A percentile compares a stretch with the other conserved stretches of the same genome.
Evolutionary conservation across 2,797 vertebrate species (phyloP).

Genomic region (Cryptoprocta ferox): DNA sequence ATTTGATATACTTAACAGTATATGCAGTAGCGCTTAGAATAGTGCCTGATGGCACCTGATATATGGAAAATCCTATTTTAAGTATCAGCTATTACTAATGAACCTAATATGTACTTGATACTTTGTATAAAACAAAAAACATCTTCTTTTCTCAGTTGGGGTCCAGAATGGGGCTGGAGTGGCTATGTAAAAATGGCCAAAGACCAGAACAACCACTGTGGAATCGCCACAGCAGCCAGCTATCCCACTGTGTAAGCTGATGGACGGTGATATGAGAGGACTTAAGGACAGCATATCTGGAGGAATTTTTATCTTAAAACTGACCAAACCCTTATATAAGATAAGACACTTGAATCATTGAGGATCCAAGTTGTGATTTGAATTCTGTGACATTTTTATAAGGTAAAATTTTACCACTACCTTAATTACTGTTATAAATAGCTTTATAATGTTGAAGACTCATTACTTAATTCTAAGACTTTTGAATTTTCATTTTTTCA

Average conservation of each 20-base stretch:
- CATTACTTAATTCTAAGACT: slow-evolving; percentile 70
- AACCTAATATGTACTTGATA: not conserved
- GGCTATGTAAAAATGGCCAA: slow-evolving; percentile 95
- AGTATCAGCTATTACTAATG: not conserved
- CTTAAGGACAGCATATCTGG: not conserved
- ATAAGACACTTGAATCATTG: slow-evolving; percentile 76
- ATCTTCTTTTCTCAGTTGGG: slow-evolving; percentile 90
- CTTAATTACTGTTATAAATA: slow-evolving; percentile 82
- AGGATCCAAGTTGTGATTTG: slow-evolving; percentile 79
- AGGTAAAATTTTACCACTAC: slow-evolving; percentile 81
- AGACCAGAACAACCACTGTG: slow-evolving; percentile 95
- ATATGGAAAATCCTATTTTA: not conserved
- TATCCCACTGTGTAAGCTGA: slow-evolving; percentile 91
- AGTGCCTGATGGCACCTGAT: not conserved
- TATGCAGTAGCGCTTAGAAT: not conserved
- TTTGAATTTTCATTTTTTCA: slow-evolving; percentile 79
- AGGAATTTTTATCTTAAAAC: slow-evolving; percentile 78
- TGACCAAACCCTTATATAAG: slow-evolving; percentile 78
- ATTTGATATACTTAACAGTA: not conserved
- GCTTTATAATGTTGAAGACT: slow-evolving; percentile 85
- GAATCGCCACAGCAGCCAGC: slow-evolving; percentile 95
- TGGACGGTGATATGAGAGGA: not conserved
- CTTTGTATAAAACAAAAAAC: slow-evolving; percentile 41
- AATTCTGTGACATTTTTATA: slow-evolving; percentile 83
- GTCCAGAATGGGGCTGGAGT: slow-evolving; percentile 92